Base-by-base conservation (phyloP, 2,888 invertebrate species). In the Sceliomorpha sp. region DNA sequence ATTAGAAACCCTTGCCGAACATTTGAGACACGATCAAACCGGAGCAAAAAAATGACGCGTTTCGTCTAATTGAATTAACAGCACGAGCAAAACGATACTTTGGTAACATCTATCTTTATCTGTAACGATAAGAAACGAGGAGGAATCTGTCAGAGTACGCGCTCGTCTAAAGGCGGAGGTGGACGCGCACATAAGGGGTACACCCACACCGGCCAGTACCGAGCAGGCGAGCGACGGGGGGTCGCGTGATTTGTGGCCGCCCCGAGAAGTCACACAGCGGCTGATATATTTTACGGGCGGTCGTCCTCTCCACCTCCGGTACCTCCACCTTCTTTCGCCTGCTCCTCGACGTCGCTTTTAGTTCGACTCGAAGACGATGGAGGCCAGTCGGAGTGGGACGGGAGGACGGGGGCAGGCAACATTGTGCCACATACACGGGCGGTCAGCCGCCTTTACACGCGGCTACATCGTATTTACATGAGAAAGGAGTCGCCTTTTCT, bases 271-370 rank as follows among this genome's bases (percentile, higher is more conserved):
- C 88, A 82, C 88, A 85, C 85, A 86, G 85, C 83, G 87, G 84
- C 84, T 86, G 87, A 87, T 88, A 88, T 88, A 88, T 88, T 88
- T 88, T 86, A 88, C 86, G 84, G 85, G 80, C 85, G 81, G 77
- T 75, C 79, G 72, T 78, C 79, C 69, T 72, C 73, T 67, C 60
- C 72, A 68, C 71, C 73, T 29, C 50, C 48, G 32, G 44, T 64
- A 45, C 64, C 39, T 58, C 64, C 56, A 40, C 67, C 42, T 64
- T 55, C 42, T 55, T 48, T 58, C 37, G 66, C 64, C 39, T 76
- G 63, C 69, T 72, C 58, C 59, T 69, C 66, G 13, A 67, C 63
- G 63, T 63, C 69, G 72, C 59, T 66, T 72, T 69, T 20, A 45
- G 67, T 64, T 69, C 62, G 44, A 48, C 51, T 56, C 31, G 60